Percentiles rank a stretch among this genome's conserved stretches.
Evolutionary conservation across 2,797 vertebrate genomes (phyloP).

Genomic region (Picus viridis): DNA sequence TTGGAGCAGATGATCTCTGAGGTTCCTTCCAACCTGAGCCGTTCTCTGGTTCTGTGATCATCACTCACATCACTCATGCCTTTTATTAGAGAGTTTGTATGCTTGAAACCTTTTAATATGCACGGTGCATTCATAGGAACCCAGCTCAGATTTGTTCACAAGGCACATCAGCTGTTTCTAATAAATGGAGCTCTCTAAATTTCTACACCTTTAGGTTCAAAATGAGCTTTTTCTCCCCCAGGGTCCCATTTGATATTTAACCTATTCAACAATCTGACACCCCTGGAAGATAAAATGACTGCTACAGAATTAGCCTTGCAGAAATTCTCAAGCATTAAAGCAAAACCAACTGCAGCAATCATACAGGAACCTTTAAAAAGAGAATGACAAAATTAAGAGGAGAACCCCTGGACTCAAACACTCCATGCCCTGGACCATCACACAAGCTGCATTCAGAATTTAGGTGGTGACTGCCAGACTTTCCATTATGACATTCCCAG

Average conservation of each 20-base stretch:
- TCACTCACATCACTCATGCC: background rate
- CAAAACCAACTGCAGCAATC: background rate
- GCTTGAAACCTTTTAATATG: background rate
- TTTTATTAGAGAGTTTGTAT: background rate
- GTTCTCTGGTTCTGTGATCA: too few species aligned
- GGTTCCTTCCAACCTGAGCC: too few species aligned
- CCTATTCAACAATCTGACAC: background rate
- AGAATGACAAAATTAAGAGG: background rate
- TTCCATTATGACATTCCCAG: conserved; percentile 34
- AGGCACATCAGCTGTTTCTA: background rate
- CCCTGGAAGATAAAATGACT: background rate
- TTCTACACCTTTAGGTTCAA: conserved; percentile 11
- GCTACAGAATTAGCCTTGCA: background rate
- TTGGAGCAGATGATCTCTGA: too few species aligned
- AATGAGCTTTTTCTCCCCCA: background rate
- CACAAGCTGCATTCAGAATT: background rate
- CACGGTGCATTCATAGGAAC: background rate
- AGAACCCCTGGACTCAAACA: background rate
- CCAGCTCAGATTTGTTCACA: background rate
- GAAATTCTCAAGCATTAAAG: background rate
- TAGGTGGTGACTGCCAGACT: background rate
- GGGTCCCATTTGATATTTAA: background rate
- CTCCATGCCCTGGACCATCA: conserved; percentile 19
- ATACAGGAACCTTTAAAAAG: background rate
- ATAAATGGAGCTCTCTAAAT: background rate